phyloP scores from a whole-genome alignment of 2,113 vertebrate species.

The Semicossyphus pulcher region DNA sequence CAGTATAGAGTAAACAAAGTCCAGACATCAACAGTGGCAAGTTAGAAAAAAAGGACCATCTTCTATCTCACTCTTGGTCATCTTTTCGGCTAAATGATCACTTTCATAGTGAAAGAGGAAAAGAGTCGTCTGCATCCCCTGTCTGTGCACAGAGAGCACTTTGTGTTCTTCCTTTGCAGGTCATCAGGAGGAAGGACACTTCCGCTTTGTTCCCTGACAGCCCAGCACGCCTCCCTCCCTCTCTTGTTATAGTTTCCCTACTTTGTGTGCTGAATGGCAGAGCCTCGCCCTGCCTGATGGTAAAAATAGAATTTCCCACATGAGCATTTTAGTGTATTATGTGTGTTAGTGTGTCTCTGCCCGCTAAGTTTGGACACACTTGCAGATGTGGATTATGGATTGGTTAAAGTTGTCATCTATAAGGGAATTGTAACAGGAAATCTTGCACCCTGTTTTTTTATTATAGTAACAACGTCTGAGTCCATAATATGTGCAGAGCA shows the following conservation, averaged over 20 bases:
- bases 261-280: conserved; percentile 69
- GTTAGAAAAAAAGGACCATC: background rate
- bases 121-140: background rate
- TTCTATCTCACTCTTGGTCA: too few species aligned
- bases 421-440: background rate
- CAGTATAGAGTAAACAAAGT: background rate
- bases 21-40: background rate
- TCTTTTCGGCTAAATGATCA: background rate
- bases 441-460: background rate
- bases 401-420: background rate
- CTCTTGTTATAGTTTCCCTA: conserved; percentile 73
- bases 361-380: background rate
- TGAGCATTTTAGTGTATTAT: conserved; percentile 48
- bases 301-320: conserved; percentile 82
- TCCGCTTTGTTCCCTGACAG: conserved; percentile 74
- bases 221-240: conserved; percentile 47
- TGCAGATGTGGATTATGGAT: background rate
- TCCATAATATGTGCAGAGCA: background rate
- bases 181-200: conserved; percentile 75
- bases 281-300: conserved; percentile 76
- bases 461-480: background rate
- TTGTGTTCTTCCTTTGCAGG: conserved; percentile 62
- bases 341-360: conserved; percentile 65
- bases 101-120: background rate
- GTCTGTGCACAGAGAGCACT: conserved; percentile 42